Conservation (phyloP, 2,797 vertebrate genomes). For the Falco concolor region DNA sequence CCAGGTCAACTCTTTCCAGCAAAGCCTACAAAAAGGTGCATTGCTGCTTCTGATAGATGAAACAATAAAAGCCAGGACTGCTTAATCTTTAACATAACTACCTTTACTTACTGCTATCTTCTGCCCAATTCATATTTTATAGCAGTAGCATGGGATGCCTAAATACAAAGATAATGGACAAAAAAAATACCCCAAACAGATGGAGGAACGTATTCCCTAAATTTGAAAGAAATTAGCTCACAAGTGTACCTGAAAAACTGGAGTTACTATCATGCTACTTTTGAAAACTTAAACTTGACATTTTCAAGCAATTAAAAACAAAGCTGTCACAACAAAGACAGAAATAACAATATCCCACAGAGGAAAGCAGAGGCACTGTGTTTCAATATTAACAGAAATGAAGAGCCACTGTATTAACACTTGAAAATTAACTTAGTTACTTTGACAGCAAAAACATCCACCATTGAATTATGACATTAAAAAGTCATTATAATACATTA, state of each 20-base stretch:
- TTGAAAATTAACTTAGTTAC: slow-evolving; percentile 21
- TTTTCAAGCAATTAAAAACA: slow-evolving; percentile 26
- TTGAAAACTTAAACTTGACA: not conserved
- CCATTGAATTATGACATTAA: not conserved
- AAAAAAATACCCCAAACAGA: not conserved
- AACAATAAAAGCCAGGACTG: not conserved
- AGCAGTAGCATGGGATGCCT: not conserved
- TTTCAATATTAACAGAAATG: not conserved
- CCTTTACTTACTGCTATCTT: not conserved
- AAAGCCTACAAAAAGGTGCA: not conserved
- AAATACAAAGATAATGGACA: not conserved
- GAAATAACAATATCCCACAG: slow-evolving; percentile 7
- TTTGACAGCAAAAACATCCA: slow-evolving; percentile 21
- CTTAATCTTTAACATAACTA: not conserved
- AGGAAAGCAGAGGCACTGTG: not conserved
- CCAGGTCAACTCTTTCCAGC: not conserved
- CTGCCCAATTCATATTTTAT: not conserved
- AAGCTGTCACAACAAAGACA: not conserved
- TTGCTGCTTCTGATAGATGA: not conserved
- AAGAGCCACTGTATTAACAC: slow-evolving; percentile 6
- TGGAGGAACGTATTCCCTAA: not conserved
- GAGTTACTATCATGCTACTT: not conserved
- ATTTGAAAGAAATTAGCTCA: not conserved
- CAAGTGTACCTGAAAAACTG: not conserved
- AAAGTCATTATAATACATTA: slow-evolving; percentile 4